Evolutionary conservation across 2,797 vertebrate genomes (phyloP).

Genomic region (Champsocephalus gunnari): DNA sequence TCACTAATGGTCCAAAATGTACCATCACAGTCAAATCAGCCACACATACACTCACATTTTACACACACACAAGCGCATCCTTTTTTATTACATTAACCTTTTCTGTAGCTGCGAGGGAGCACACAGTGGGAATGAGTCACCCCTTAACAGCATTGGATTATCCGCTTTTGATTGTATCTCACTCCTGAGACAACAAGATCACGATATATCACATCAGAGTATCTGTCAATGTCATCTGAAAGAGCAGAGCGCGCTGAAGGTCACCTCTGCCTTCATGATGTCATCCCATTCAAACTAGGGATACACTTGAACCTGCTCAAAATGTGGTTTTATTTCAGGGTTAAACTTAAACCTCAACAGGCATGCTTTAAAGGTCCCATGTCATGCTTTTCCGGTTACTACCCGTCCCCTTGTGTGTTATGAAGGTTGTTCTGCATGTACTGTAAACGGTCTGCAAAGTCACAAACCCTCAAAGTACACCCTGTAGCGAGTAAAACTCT

Average conservation of each 20-base stretch:
- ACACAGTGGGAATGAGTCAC: conserved; percentile 52
- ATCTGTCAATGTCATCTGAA: conserved; percentile 45
- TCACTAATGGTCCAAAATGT: too few species aligned
- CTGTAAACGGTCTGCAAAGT: too few species aligned
- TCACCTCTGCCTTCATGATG: conserved; percentile 40
- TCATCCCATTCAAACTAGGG: background rate
- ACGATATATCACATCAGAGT: conserved; percentile 2
- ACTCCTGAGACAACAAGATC: conserved; percentile 50
- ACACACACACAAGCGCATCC: background rate
- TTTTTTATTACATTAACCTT: conserved; percentile 66
- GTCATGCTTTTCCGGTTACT: too few species aligned
- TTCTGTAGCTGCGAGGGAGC: conserved; percentile 28
- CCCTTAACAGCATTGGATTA: conserved; percentile 61
- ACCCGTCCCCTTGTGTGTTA: too few species aligned
- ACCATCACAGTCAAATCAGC: too few species aligned
- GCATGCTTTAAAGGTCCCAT: too few species aligned
- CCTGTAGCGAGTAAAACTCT: too few species aligned
- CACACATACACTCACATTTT: background rate
- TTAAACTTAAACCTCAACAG: background rate
- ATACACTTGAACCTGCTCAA: background rate
- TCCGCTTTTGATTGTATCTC: conserved; percentile 56
- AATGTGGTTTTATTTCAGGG: background rate
- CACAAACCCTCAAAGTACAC: too few species aligned
- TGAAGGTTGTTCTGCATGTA: too few species aligned
- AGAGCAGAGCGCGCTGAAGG: conserved; percentile 47